Evolutionary conservation across 2,797 vertebrate species (phyloP), one percentile per base, ranked within the genome.

Genomic region (Steatocranus sp.): DNA sequence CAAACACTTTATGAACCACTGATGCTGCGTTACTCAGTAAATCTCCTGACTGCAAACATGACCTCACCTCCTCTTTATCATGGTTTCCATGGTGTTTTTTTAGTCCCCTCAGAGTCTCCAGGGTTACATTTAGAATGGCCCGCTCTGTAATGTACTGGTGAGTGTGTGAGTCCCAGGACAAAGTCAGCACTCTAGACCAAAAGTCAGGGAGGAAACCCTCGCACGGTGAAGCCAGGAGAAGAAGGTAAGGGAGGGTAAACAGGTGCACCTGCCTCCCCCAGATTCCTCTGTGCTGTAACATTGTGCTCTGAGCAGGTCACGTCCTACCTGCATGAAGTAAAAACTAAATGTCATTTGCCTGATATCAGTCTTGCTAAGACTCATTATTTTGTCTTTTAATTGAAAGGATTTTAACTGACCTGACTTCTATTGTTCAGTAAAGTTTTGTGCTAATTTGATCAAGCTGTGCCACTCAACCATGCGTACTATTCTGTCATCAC

Each of bases 121-220:
- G 83, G 23, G 97, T 97, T 85, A 97, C 73, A 1, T 96, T 97
- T 75, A 97, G 94, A 1, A 97, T 93, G 2, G 97, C 97, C 81
- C 96, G 94, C 88, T 98, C 97, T 0, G 97, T 97, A 84, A 98
- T 96, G 87, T 96, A 94, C 92, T 98, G 97, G 88, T 98, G 97
- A n/a, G 97, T 98, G 91, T 95, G 30, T 0, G 97, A 97, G 85
- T 94, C 92, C 82, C 95, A 97, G 53, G 97, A 96, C 41, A 97
- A 86, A 8, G 96, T 95, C 50, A 98, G 90, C 14, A 97, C 87
- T 18, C 91, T 92, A 61, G 97, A 97, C 97, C 97, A 97, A 88
- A 97, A 95, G 88, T 97, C 96, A 17, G 97, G 97, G 48, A 98
- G 96, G 92, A 98, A 98, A 41, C 95, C 91, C 17, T 54, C 87